A percentile compares a stretch with the other conserved stretches of the same genome.
These are phyloP conservation scores for Crotophaga sulcirostris DNA, from an alignment of 2,113 vertebrate species.

Conservation along the genomic window DNA sequence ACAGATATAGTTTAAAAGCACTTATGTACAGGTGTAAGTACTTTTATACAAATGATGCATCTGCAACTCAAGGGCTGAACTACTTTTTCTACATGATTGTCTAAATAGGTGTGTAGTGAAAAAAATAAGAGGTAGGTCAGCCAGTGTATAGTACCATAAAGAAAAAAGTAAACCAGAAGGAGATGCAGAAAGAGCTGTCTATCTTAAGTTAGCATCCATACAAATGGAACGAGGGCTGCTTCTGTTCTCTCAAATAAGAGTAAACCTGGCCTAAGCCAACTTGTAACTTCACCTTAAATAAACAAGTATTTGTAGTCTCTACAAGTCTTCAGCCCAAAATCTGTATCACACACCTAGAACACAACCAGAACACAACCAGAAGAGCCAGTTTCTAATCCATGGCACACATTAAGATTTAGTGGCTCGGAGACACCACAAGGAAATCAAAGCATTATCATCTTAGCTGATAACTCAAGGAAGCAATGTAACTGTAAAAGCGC, in stretches of 20 bases:
- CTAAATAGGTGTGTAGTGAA: background rate
- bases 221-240: background rate
- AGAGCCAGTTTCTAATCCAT: background rate
- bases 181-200: background rate
- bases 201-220: background rate
- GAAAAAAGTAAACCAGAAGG: background rate
- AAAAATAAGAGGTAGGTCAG: background rate
- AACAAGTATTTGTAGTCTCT: background rate
- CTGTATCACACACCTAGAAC: background rate
- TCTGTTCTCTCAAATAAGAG: background rate
- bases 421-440: background rate
- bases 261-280: background rate
- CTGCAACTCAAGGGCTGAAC: background rate
- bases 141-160: background rate
- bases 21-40: background rate
- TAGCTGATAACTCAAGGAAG: background rate
- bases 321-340: background rate
- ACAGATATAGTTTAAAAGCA: background rate
- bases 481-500: background rate
- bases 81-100: background rate
- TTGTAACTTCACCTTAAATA: background rate
- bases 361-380: background rate
- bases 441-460: background rate
- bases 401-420: background rate
- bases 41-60: background rate